Evolutionary conservation across 2,113 vertebrate species (phyloP).

Genomic region (Chroicocephalus ridibundus): DNA sequence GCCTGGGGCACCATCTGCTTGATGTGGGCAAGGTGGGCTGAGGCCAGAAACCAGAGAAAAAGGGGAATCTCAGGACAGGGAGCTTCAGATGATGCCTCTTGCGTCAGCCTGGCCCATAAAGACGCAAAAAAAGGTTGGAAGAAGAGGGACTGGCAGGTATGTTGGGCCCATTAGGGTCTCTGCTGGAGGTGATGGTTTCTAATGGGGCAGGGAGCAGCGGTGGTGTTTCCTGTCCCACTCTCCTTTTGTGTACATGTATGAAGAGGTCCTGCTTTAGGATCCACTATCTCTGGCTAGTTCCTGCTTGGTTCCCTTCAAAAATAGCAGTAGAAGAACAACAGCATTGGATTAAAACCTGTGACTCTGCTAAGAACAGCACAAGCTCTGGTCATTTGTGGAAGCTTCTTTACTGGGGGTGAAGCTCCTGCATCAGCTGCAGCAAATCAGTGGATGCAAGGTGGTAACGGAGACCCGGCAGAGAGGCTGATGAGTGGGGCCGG

Average conservation of each 20-base stretch:
- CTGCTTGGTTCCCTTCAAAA: not conserved
- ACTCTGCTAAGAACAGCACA: not conserved
- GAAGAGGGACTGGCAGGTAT: not conserved
- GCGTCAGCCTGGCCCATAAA: not conserved
- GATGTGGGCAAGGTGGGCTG: constrained; percentile 55
- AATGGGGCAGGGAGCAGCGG: not conserved
- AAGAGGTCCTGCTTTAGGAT: not conserved
- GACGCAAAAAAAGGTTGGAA: not conserved
- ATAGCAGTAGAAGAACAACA: not conserved
- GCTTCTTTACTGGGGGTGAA: not conserved
- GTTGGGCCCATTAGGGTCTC: not conserved
- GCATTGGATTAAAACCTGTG: not conserved
- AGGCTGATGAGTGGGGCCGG: not conserved
- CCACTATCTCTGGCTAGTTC: not conserved
- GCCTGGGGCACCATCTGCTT: constrained; percentile 21
- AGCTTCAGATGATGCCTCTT: not conserved
- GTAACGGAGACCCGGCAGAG: not conserved
- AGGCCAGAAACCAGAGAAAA: constrained; percentile 32
- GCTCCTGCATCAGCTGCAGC: not conserved
- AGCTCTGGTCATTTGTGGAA: not conserved
- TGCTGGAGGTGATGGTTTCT: not conserved
- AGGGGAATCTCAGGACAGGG: constrained; percentile 7
- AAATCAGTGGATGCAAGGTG: not conserved
- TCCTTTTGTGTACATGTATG: not conserved
- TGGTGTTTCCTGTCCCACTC: not conserved